These are phyloP conservation scores for Scylla paramamosain DNA, from an alignment of 1,140 invertebrate species.

Conservation along the genomic window DNA sequence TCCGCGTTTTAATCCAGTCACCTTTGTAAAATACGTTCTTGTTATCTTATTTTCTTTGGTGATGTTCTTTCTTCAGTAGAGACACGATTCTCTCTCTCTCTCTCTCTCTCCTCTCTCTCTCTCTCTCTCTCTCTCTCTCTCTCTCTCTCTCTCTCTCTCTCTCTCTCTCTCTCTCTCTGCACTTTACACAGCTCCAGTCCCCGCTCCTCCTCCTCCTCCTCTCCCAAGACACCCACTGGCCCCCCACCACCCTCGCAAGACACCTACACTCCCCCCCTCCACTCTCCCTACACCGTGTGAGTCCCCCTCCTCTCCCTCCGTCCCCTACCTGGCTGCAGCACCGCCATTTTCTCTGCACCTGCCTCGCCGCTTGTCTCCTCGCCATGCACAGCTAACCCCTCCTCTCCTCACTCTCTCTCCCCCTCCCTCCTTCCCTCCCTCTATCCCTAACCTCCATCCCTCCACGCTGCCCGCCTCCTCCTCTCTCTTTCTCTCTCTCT, in stretches of 20 bases:
- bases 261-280: neutral
- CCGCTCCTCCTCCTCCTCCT: neutral
- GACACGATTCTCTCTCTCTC: neutral
- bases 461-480: neutral
- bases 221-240: neutral
- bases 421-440: neutral
- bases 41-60: too few species aligned
- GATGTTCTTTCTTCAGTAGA: neutral
- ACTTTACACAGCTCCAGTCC: neutral
- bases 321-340: neutral
- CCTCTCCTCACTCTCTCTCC: neutral
- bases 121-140: conserved; percentile 35
- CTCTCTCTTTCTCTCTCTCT: conserved; percentile 50
- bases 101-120: neutral
- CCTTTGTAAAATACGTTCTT: too few species aligned
- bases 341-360: conserved; percentile 18
- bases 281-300: neutral
- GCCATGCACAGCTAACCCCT: neutral
- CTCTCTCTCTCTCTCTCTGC: too few species aligned
- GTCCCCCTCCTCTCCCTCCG: neutral
- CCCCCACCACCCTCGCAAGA: neutral
- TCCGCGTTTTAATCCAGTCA: too few species aligned
- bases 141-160: neutral
- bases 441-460: neutral
- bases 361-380: neutral